These are phyloP conservation scores for Drosophila rufa DNA, from an alignment of 1,140 invertebrate genomes.

Conservation along the genomic window DNA sequence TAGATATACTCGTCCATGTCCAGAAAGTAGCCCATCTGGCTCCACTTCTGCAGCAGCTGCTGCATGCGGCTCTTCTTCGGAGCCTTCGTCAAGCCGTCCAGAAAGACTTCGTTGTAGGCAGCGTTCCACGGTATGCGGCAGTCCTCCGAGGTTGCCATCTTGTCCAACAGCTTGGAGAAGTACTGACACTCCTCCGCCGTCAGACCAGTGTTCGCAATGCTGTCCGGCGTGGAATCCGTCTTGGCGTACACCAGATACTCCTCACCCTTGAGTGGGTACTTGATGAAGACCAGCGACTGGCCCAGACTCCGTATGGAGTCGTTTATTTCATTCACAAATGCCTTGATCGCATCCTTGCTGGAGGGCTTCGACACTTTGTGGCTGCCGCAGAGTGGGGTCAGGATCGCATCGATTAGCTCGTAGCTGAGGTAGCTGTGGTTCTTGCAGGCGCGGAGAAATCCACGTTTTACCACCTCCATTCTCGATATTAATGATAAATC, in stretches of 20 bases:
- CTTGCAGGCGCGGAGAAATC: constrained; percentile 64
- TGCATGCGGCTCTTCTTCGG: constrained; percentile 60
- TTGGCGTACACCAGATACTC: constrained; percentile 67
- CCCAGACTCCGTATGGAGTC: constrained; percentile 31
- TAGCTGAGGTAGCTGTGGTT: constrained; percentile 57
- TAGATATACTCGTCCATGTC: constrained; percentile 49
- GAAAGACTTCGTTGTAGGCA: constrained; percentile 41
- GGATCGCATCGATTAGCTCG: constrained; percentile 50
- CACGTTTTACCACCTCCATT: constrained; percentile 57
- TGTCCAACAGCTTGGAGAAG: constrained; percentile 62
- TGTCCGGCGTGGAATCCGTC: constrained; percentile 56
- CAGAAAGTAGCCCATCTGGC: constrained; percentile 62
- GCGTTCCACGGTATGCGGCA: constrained; percentile 55
- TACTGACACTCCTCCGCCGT: constrained; percentile 64
- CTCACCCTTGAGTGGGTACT: constrained; percentile 43
- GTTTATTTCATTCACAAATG: constrained; percentile 54
- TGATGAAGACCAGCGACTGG: constrained; percentile 52
- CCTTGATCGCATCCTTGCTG: constrained; percentile 35
- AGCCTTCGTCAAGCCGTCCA: constrained; percentile 21
- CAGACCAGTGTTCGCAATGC: constrained; percentile 39
- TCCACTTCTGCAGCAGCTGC: constrained; percentile 50
- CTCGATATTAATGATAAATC: not conserved
- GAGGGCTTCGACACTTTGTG: constrained; percentile 50
- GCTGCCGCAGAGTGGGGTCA: constrained; percentile 47
- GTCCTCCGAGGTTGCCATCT: constrained; percentile 44